phyloP scores from a whole-genome alignment of 2,888 invertebrate genomes.

The Spilarctia lutea region DNA sequence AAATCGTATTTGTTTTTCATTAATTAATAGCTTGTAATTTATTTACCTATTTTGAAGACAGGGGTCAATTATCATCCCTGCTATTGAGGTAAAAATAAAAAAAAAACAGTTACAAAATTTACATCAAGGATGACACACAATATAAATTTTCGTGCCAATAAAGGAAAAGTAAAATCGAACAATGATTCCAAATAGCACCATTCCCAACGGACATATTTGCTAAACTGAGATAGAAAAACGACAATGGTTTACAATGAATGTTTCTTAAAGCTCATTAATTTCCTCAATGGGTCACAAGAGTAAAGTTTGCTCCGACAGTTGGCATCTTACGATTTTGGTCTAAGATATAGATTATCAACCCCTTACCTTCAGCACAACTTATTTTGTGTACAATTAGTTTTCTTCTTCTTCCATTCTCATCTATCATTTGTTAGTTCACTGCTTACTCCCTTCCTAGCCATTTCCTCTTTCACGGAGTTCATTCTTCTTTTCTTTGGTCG shows the following conservation, averaged over 20 bases:
- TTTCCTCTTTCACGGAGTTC: too few species aligned
- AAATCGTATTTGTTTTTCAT: too few species aligned
- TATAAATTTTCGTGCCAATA: not conserved
- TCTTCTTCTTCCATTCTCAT: too few species aligned
- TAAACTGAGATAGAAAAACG: constrained; percentile 35
- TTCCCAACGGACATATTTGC: constrained; percentile 34
- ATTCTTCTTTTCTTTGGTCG: too few species aligned
- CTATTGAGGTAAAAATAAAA: not conserved
- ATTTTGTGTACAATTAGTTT: too few species aligned
- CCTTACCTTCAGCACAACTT: too few species aligned
- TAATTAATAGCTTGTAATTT: too few species aligned
- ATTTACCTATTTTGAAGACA: too few species aligned
- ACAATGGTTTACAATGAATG: constrained; percentile 29
- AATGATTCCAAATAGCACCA: constrained; percentile 21
- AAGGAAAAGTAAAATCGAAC: constrained; percentile 8
- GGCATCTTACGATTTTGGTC: constrained; percentile 24
- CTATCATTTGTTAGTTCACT: too few species aligned
- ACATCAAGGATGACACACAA: not conserved
- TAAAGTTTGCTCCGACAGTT: constrained; percentile 22
- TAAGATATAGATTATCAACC: not conserved
- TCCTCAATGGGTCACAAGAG: constrained; percentile 40
- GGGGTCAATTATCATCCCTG: not conserved
- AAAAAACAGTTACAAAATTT: not conserved
- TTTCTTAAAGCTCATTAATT: constrained; percentile 43
- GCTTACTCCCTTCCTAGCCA: too few species aligned